Evolutionary conservation across 2,113 vertebrate species (phyloP).

Genomic region (Nothocercus nigrocapillus): DNA sequence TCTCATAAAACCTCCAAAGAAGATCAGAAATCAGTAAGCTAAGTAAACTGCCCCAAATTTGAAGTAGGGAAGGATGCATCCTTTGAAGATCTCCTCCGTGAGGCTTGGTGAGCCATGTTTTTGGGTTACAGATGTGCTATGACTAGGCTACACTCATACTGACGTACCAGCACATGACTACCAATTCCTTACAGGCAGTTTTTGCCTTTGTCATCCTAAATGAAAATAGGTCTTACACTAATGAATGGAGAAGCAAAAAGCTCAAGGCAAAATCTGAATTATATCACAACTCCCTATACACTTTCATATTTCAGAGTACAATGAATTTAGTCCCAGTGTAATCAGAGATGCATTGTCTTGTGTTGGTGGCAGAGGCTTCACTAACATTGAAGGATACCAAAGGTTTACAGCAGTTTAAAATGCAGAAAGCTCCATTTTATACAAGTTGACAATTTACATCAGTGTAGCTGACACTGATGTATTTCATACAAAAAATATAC

Average conservation of each 20-base stretch:
- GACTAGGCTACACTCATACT: not conserved
- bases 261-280: not conserved
- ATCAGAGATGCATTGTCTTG: not conserved
- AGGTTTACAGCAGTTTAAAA: not conserved
- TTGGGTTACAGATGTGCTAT: not conserved
- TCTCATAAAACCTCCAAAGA: not conserved
- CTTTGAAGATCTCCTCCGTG: not conserved
- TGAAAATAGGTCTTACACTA: not conserved
- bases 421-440: not conserved
- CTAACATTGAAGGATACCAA: not conserved
- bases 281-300: not conserved
- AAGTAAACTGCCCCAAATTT: not conserved
- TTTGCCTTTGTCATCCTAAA: not conserved
- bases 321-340: not conserved
- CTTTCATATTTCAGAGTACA: not conserved
- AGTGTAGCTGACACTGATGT: not conserved
- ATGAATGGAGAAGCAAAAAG: not conserved
- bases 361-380: not conserved
- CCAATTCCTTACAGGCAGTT: not conserved
- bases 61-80: not conserved
- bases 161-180: not conserved
- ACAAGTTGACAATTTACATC: not conserved
- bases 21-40: not conserved
- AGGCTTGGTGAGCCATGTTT: not conserved
- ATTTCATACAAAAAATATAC: not conserved